These are phyloP conservation scores for Trinectes maculatus DNA, from an alignment of 2,113 vertebrate species.

Conservation along the genomic window DNA sequence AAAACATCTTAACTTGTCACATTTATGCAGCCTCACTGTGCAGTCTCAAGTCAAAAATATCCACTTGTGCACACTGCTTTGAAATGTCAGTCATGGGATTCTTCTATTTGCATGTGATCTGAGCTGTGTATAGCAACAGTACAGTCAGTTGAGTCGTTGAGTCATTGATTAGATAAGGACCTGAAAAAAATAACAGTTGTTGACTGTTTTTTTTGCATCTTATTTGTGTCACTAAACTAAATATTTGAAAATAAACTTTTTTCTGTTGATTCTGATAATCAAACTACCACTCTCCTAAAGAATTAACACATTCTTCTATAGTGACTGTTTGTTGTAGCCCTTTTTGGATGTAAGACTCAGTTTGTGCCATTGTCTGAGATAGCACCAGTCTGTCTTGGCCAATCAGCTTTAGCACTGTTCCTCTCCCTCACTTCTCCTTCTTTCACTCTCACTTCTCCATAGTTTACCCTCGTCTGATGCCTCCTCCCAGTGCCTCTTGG, in stretches of 20 bases:
- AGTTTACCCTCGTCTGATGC: conserved; percentile 90
- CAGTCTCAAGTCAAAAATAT: conserved; percentile 53
- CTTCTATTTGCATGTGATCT: conserved; percentile 14
- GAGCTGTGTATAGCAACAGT: not conserved
- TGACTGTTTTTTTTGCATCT: too few relatives aligned
- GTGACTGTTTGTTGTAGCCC: too few relatives aligned
- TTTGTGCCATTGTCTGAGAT: not conserved
- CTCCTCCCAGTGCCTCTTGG: conserved; percentile 78
- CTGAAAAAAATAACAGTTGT: too few relatives aligned
- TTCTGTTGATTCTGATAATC: too few relatives aligned
- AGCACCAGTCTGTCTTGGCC: conserved; percentile 1
- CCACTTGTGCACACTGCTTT: conserved; percentile 37
- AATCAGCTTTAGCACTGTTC: not conserved
- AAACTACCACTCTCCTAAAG: too few relatives aligned
- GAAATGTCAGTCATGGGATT: conserved; percentile 67
- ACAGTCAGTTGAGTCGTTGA: too few relatives aligned
- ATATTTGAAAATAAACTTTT: too few relatives aligned
- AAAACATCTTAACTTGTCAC: not conserved
- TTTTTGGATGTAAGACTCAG: too few relatives aligned
- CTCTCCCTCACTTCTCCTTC: not conserved
- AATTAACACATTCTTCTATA: too few relatives aligned
- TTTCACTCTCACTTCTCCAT: conserved; percentile 11
- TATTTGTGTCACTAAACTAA: too few relatives aligned
- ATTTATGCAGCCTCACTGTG: conserved; percentile 40
- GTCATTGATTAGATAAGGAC: too few relatives aligned